These are phyloP conservation scores for Spialia ferax DNA, from an alignment of 2,888 invertebrate species.

Conservation along the genomic window DNA sequence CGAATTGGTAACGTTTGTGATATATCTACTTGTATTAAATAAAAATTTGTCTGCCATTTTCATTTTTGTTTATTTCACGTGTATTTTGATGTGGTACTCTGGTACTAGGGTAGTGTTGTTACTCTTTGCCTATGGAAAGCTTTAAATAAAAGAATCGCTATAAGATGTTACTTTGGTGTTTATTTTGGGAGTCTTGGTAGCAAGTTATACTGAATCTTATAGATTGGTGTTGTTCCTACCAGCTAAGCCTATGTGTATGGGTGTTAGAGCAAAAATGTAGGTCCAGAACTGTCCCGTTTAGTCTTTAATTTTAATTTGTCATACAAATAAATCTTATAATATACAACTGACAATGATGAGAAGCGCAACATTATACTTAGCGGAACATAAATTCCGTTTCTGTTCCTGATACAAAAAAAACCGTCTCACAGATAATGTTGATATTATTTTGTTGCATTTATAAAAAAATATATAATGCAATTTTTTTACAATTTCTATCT, in stretches of 20 bases:
- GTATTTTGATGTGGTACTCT: conserved; percentile 38
- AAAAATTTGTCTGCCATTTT: conserved; percentile 11
- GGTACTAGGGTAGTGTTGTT: conserved; percentile 31
- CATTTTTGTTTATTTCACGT: conserved; percentile 24
- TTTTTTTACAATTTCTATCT: conserved; percentile 31
- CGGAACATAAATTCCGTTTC: conserved; percentile 17
- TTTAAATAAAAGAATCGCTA: conserved; percentile 37
- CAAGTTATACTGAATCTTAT: not conserved
- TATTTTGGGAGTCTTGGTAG: conserved; percentile 16
- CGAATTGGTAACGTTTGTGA: conserved; percentile 54
- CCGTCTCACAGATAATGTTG: conserved; percentile 29
- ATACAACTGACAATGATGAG: not conserved
- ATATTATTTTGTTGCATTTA: conserved; percentile 38
- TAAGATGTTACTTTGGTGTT: conserved; percentile 24
- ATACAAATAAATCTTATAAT: not conserved
- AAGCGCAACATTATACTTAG: conserved; percentile 6
- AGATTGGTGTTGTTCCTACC: conserved; percentile 29
- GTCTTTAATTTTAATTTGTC: not conserved
- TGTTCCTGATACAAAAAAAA: conserved; percentile 35
- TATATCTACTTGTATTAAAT: conserved; percentile 42
- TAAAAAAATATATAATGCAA: conserved; percentile 3
- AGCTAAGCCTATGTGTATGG: conserved; percentile 13
- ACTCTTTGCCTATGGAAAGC: conserved; percentile 40
- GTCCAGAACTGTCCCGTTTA: not conserved
- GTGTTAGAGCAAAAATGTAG: not conserved